Evolutionary conservation across 2,113 vertebrate genomes (phyloP), one percentile per base, ranked within the genome.

Genomic region (Melanotaenia duboulayi): DNA sequence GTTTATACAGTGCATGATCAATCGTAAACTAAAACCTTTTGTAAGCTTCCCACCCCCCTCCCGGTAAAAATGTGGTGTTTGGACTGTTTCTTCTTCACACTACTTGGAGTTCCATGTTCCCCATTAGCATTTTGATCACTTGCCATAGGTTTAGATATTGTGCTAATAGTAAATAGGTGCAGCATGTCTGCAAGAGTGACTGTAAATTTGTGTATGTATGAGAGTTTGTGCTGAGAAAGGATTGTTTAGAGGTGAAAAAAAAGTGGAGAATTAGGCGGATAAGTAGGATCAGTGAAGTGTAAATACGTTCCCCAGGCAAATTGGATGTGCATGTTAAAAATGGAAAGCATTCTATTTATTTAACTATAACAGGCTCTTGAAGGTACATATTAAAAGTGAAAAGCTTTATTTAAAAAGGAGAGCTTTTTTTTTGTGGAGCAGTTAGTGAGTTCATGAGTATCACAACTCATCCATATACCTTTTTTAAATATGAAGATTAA

Each of bases 271-370:
- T 63, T 69, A 49, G 79, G 68, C 82, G 86, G 91, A 82, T 64
- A 78, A 48, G 81, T 84, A 83, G 88, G 76, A 91, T 84, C 89
- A 87, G 91, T 87, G 79, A 88, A 91, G 86, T 95, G 94, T 94
- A 95, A 91, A 95, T 95, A 95, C 61, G 87, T 91, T 91, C 91
- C 93, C 93, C 83, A 83, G 90, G 87, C 89, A 85, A 93, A 94
- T 93, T 92, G 91, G 93, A 94, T 91, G 91, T 95, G 95, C 95
- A 95, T 95, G 94, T 95, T 92, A 88, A 93, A 92, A 93, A 94
- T 92, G 93, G 92, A 94, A 94, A 93, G 86, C 92, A 82, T 94
- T 95, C 95, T 95, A 95, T 95, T 95, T 95, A 95, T 95, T 94
- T 94, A 94, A 93, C 91, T 95, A 92, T 93, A 94, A 93, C 94